Percentiles rank a stretch among this genome's conserved stretches.
Conservation (phyloP, 2,888 invertebrate genomes). For the Chloromyia formosa region DNA sequence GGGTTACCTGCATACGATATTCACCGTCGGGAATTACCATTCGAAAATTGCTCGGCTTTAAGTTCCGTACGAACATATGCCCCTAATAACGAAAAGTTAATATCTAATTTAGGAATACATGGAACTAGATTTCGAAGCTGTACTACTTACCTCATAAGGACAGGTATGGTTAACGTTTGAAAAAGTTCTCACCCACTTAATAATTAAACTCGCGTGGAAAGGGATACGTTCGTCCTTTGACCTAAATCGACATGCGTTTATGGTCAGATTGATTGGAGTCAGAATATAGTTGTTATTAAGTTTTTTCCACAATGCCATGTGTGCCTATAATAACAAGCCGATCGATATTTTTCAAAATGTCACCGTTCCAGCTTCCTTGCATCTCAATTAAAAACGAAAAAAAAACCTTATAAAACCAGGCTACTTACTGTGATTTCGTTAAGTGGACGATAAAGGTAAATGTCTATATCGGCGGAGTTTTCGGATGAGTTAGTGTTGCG, state of each 20-base stretch:
- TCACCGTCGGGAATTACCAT: neutral
- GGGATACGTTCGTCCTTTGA: neutral
- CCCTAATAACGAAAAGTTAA: no score
- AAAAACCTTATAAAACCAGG: no score
- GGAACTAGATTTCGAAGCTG: no score
- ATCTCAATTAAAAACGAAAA: no score
- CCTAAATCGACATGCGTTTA: neutral
- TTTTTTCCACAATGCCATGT: neutral
- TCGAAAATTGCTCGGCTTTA: neutral
- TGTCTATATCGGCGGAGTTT: neutral
- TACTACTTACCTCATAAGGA: neutral
- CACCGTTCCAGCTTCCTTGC: no score
- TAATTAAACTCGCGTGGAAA: neutral
- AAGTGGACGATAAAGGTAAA: neutral
- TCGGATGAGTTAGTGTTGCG: neutral
- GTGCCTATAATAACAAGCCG: neutral
- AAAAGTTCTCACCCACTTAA: neutral
- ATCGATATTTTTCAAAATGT: no score
- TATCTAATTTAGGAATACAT: no score
- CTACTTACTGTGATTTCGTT: neutral
- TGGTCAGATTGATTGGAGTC: neutral
- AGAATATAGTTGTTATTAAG: neutral
- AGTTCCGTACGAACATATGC: neutral
- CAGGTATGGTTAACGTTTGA: conserved; percentile 6
- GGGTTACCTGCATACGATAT: neutral